phyloP scores from a whole-genome alignment of 2,113 vertebrate species.

The Hippotragus niger region DNA sequence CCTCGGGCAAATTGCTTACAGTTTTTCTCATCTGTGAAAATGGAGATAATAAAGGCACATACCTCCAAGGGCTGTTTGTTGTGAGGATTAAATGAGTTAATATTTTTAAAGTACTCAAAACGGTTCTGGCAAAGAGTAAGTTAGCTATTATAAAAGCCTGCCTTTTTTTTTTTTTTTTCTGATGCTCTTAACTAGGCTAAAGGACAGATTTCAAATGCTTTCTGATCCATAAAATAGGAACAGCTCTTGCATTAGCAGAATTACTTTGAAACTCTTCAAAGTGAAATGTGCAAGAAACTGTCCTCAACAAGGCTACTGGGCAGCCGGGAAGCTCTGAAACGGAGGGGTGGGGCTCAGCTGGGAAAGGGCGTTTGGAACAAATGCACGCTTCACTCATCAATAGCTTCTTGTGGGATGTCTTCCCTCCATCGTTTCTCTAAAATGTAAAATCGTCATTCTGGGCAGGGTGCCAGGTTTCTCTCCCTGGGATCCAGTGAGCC shows the following conservation, averaged over 20 bases:
- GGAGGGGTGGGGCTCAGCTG: neutral
- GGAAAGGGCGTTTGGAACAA: constrained; percentile 18
- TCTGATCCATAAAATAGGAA: neutral
- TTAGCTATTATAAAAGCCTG: neutral
- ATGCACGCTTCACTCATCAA: constrained; percentile 64
- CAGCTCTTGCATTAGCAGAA: neutral
- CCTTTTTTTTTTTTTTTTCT: neutral
- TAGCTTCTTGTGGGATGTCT: neutral
- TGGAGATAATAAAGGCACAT: neutral
- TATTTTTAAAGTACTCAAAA: neutral
- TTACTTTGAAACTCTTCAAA: constrained; percentile 15
- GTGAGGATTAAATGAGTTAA: neutral
- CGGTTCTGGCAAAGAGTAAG: neutral
- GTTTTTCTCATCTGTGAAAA: neutral
- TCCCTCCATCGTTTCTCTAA: constrained; percentile 25
- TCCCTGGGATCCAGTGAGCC: neutral
- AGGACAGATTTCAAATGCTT: constrained; percentile 31
- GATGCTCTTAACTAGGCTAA: neutral
- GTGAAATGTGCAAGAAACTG: neutral
- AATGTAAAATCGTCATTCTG: constrained; percentile 54
- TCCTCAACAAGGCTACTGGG: neutral
- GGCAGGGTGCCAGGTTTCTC: constrained; percentile 43
- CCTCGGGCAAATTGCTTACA: neutral
- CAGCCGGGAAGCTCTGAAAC: neutral
- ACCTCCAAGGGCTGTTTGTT: neutral